Evolutionary conservation across 2,113 vertebrate genomes (phyloP), one percentile per base, ranked within the genome.

Genomic region (Phalacrocorax brasilianus): DNA sequence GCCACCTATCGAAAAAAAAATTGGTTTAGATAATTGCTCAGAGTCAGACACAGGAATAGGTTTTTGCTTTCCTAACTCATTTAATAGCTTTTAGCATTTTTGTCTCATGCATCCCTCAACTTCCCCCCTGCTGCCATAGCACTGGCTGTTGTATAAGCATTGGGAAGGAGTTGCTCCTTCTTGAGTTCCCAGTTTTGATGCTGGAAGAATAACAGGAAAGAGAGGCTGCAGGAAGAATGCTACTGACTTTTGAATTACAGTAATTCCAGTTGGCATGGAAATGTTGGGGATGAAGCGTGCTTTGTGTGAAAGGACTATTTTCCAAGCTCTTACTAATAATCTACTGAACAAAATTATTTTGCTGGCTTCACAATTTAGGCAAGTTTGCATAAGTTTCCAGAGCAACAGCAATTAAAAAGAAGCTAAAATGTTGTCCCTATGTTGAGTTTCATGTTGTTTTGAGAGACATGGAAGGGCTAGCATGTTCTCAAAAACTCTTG

Each of bases 61-160:
- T 50, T 95, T 62, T 50, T 84, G 38, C 63, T 87, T 92, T 73
- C 30, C 7, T 76, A 53, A 40, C 16, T 49, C 2, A 21, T 38
- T 73, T 76, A 18, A 3, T 62, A 66, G 68, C 8, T 59, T 81
- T 84, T 38, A 32, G 7, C 6, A 4, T 56, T 91, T 80, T 74
- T 66, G 19, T 62, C 30, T 78, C 3, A 0, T 49, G 50, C 44
- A 85, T 77, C 16, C 20, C 19, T 78, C 17, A 40, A 1, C 19
- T 75, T 5, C 22, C 4, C 0, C 17, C 44, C 44, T 45, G 16
- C 17, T 18, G 0, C 1, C 9, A 1, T 30, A 42, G 12, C 17
- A 20, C 35, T 40, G 68, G 8, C 30, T 66, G 24, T 45, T 4
- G 0, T 56, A 21, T 7, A 52, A 84, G 42, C 8, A 7, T 35